These are phyloP conservation scores for Molossus molossus DNA, from an alignment of 2,797 vertebrate genomes.

Conservation along the genomic window DNA sequence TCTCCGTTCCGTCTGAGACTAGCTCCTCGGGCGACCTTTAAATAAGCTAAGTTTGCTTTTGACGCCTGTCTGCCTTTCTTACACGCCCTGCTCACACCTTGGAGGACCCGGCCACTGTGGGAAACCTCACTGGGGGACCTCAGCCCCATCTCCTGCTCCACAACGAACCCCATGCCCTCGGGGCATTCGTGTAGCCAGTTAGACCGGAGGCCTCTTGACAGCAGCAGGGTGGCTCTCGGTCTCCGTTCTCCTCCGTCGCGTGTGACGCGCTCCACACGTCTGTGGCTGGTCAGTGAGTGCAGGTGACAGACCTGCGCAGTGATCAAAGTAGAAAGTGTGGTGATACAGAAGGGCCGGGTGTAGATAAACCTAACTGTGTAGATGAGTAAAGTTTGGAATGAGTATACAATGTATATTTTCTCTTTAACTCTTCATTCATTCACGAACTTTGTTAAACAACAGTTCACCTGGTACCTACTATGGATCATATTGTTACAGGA, in stretches of 20 bases:
- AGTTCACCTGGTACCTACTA: background rate
- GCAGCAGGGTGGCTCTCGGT: background rate
- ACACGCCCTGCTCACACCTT: background rate
- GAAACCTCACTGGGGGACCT: background rate
- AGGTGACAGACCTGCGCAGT: too few species aligned
- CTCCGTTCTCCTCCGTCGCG: background rate
- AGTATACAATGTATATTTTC: background rate
- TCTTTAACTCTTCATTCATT: background rate
- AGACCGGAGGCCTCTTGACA: background rate
- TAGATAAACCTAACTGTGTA: background rate
- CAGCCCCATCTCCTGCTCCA: background rate
- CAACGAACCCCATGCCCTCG: background rate
- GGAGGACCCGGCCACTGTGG: rapidly evolving
- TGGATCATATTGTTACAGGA: background rate
- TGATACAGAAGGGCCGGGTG: background rate
- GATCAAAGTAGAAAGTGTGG: background rate
- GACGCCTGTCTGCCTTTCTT: background rate
- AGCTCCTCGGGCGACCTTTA: background rate
- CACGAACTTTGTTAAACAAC: background rate
- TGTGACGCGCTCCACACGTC: background rate
- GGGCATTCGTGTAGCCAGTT: background rate
- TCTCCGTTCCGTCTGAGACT: background rate
- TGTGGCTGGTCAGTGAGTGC: background rate
- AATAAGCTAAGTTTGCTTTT: background rate
- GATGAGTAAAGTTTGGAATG: background rate